phyloP scores from a whole-genome alignment of 1,140 invertebrate genomes.

The Sipha flava region DNA sequence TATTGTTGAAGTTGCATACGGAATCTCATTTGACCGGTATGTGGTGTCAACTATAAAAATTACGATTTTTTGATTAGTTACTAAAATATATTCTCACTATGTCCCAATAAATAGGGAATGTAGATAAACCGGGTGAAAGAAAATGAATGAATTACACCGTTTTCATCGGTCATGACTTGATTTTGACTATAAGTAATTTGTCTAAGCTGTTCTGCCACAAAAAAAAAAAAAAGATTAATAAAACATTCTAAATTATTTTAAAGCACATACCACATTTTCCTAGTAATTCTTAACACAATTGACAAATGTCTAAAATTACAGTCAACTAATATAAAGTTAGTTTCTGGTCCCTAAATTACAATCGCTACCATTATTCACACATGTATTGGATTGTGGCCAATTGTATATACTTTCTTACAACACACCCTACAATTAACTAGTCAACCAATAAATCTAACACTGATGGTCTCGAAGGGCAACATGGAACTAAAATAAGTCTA shows the following conservation, averaged over 20 bases:
- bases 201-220: background rate
- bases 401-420: background rate
- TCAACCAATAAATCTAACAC: conserved; percentile 5
- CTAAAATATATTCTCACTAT: no score
- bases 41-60: background rate
- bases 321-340: background rate
- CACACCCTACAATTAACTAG: background rate
- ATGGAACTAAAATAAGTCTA: background rate
- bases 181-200: background rate
- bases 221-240: background rate
- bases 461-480: background rate
- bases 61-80: background rate
- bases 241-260: background rate
- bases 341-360: background rate
- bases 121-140: no score
- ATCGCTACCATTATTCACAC: background rate
- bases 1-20: background rate
- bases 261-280: background rate
- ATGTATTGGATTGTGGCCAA: conserved; percentile 4
- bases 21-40: background rate
- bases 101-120: no score
- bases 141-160: background rate
- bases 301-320: background rate
- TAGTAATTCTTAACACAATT: background rate
- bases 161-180: background rate